Evolutionary conservation across 1,140 invertebrate genomes (phyloP).

Genomic region (Harpegnathos saltator): DNA sequence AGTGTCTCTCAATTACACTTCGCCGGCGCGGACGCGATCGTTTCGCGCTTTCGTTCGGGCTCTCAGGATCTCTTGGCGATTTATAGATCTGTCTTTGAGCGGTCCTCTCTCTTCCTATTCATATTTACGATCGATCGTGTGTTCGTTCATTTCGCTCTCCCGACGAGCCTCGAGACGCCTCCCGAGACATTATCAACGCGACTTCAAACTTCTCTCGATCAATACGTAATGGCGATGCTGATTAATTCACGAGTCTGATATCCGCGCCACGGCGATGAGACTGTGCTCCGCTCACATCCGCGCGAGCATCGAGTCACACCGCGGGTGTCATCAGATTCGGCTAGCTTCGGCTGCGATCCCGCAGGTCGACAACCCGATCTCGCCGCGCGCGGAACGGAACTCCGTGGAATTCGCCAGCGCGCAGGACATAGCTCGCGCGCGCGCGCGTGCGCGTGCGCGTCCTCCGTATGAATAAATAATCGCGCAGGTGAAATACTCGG

Average conservation of each 20-base stretch:
- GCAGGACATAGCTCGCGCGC: slow-evolving; percentile 9
- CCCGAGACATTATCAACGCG: slow-evolving; percentile 4
- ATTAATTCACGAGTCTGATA: slow-evolving; percentile 18
- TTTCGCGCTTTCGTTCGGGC: not conserved
- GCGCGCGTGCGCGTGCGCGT: too few relatives aligned
- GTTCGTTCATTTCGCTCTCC: too few relatives aligned
- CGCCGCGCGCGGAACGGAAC: not conserved
- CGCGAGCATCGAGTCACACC: not conserved
- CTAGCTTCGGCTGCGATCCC: not conserved
- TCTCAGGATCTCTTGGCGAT: not conserved
- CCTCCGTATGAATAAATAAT: not conserved
- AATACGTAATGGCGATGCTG: not conserved
- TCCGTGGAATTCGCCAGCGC: slow-evolving; percentile 29
- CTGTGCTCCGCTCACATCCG: not conserved
- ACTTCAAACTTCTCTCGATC: slow-evolving; percentile 12
- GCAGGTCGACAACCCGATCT: slow-evolving; percentile 14
- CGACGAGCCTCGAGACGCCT: not conserved
- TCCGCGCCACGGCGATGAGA: not conserved
- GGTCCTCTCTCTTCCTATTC: not conserved
- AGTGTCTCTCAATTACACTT: slow-evolving; percentile 38
- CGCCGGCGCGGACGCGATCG: not conserved
- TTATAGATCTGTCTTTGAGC: slow-evolving; percentile 3
- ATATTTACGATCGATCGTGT: not conserved
- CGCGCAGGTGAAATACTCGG: not conserved
- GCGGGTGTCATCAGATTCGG: not conserved